Evolutionary conservation across 1,140 invertebrate species (phyloP).

Genomic region (Octopus sinensis): DNA sequence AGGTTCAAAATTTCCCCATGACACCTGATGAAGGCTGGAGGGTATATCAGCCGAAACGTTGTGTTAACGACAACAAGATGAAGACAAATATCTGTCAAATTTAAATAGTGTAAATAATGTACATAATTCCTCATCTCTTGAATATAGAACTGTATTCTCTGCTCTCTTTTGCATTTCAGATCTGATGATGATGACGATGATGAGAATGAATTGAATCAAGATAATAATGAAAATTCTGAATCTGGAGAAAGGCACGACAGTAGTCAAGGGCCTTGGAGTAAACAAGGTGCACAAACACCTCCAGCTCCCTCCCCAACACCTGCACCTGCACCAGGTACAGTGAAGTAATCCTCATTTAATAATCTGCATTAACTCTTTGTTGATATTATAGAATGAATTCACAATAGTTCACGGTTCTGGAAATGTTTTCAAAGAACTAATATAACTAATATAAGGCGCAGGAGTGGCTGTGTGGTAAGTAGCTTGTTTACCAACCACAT

Average conservation of each 20-base stretch:
- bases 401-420: no score
- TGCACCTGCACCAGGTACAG: slow-evolving; percentile 5
- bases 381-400: no score
- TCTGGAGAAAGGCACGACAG: slow-evolving; percentile 18
- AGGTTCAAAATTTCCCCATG: no score
- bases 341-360: background rate
- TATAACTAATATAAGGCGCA: no score
- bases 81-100: background rate
- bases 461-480: no score
- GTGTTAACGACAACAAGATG: background rate
- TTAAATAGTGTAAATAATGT: background rate
- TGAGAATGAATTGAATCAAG: slow-evolving; percentile 26
- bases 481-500: no score
- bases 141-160: background rate
- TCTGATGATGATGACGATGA: slow-evolving; percentile 35
- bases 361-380: no score
- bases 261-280: slow-evolving; percentile 10
- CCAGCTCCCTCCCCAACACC: slow-evolving; percentile 34
- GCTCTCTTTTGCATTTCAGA: slow-evolving; percentile 15
- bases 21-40: no score
- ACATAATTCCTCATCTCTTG: background rate
- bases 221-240: slow-evolving; percentile 34
- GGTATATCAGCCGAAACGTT: no score
- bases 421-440: no score
- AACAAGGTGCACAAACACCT: slow-evolving; percentile 22